These are phyloP conservation scores for Mallateleia sp. DNA, from an alignment of 2,888 invertebrate species.

Conservation along the genomic window DNA sequence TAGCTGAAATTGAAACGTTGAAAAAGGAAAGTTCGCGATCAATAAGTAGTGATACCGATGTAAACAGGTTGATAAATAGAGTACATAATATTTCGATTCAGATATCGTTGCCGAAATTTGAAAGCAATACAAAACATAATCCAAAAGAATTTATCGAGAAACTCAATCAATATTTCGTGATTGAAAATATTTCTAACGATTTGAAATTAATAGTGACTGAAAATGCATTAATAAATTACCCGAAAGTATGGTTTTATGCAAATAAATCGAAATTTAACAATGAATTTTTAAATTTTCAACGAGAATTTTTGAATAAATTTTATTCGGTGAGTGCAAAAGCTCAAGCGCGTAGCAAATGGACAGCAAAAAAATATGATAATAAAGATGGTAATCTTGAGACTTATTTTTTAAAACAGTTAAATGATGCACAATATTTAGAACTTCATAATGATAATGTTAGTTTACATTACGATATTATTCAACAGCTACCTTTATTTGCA, in stretches of 20 bases:
- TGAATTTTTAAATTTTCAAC: neutral
- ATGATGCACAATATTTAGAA: constrained; percentile 48
- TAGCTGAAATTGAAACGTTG: constrained; percentile 2
- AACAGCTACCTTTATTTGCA: constrained; percentile 58
- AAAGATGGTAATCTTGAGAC: constrained; percentile 40
- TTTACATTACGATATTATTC: constrained; percentile 53
- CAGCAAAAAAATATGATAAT: neutral
- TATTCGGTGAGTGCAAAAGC: constrained; percentile 10
- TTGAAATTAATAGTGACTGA: neutral
- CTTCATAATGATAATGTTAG: constrained; percentile 28
- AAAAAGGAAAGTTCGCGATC: constrained; percentile 14
- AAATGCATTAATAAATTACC: neutral
- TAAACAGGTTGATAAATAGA: constrained; percentile 8
- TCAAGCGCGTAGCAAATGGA: constrained; percentile 2
- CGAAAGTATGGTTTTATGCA: constrained; percentile 8
- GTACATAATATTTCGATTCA: neutral
- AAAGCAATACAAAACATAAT: neutral
- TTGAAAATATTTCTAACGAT: neutral
- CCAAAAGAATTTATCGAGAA: neutral
- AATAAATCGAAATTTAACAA: constrained; percentile 1
- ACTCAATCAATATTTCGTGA: constrained; percentile 52
- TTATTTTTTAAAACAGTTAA: constrained; percentile 51
- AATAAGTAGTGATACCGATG: neutral
- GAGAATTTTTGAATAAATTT: constrained; percentile 9
- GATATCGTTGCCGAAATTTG: neutral